phyloP scores from a whole-genome alignment of 2,113 vertebrate genomes.

The Vireo altiloquus region DNA sequence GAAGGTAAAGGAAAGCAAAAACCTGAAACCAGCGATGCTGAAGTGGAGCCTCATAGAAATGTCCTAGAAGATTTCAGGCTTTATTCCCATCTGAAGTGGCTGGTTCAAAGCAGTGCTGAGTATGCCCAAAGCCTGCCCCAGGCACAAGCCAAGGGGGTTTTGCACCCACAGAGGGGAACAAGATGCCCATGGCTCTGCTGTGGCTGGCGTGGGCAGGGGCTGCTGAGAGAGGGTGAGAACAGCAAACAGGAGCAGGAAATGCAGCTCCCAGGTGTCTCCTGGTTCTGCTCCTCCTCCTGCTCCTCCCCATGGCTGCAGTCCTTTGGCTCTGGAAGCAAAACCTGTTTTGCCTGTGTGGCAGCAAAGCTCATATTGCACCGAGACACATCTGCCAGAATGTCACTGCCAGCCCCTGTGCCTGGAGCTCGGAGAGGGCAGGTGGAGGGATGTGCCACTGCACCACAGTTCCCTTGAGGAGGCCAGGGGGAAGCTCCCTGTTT shows the following conservation, averaged over 20 bases:
- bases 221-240: neutral
- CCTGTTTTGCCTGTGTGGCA: neutral
- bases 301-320: constrained; percentile 26
- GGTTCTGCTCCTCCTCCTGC: constrained; percentile 45
- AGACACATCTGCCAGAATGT: neutral
- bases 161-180: constrained; percentile 11
- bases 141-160: neutral
- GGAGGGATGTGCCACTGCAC: neutral
- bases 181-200: neutral
- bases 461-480: neutral
- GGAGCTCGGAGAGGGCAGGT: neutral
- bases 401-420: accelerated
- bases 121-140: neutral
- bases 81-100: neutral
- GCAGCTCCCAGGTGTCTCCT: constrained; percentile 20
- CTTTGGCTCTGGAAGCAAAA: constrained; percentile 40
- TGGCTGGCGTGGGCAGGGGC: neutral
- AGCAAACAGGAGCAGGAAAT: neutral
- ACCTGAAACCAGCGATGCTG: neutral
- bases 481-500: neutral
- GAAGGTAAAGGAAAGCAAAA: neutral
- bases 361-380: neutral
- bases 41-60: neutral
- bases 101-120: neutral
- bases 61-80: neutral